These are phyloP conservation scores for Dromiciops gliroides DNA, from an alignment of 2,113 vertebrate species.

Conservation along the genomic window DNA sequence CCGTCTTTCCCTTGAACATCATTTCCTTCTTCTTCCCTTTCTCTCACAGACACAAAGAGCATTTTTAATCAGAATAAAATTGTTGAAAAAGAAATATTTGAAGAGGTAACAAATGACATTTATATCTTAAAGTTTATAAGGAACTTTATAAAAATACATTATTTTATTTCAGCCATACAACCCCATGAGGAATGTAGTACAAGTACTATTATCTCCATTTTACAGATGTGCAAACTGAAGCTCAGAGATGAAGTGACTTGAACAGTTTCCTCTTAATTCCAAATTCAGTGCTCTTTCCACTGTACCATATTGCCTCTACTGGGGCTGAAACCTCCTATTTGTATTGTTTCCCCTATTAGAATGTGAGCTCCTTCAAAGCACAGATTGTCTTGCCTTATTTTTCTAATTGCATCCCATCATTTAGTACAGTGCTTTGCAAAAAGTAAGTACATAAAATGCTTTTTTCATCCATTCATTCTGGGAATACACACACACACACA, in stretches of 20 bases:
- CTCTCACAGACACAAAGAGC: slow-evolving; percentile 1
- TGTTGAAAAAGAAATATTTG: not conserved
- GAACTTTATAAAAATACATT: not conserved
- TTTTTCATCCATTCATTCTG: not conserved
- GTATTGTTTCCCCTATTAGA: not conserved
- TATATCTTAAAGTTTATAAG: not conserved
- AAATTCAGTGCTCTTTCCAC: not conserved
- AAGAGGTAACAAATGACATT: not conserved
- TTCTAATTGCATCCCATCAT: not conserved
- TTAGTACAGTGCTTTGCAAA: not conserved
- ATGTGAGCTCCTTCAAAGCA: not conserved
- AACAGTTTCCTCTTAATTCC: not conserved
- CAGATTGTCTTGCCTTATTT: not conserved
- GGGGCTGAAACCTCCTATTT: not conserved
- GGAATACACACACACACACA: no score
- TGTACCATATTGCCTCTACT: not conserved
- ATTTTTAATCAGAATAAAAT: not conserved
- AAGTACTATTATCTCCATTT: not conserved
- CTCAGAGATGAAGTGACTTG: not conserved
- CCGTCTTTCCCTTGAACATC: not conserved
- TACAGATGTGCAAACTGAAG: not conserved
- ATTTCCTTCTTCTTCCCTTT: slow-evolving; percentile 23
- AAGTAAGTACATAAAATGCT: not conserved
- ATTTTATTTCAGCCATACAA: not conserved
- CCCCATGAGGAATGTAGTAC: not conserved